A percentile compares a stretch with the other conserved stretches of the same genome.
These are phyloP conservation scores for Nematolebias whitei DNA, from an alignment of 2,113 vertebrate species.

Conservation along the genomic window DNA sequence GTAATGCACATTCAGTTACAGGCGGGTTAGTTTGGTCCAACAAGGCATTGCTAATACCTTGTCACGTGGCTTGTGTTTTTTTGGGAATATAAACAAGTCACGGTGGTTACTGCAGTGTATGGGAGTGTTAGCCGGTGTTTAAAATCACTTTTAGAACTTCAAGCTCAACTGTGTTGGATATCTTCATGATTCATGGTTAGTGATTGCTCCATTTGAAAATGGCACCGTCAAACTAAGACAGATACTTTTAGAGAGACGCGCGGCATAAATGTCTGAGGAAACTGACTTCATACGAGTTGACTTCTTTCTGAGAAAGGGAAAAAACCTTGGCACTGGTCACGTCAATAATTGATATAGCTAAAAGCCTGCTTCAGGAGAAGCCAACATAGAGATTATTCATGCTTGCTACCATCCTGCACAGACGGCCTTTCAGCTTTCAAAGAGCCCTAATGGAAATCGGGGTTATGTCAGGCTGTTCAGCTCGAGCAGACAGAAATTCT, in stretches of 20 bases:
- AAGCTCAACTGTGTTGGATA: slow-evolving; percentile 23
- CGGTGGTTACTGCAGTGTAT: not conserved
- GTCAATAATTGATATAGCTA: slow-evolving; percentile 73
- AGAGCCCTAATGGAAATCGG: slow-evolving; percentile 70
- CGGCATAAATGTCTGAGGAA: slow-evolving; percentile 41
- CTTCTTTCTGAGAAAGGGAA: slow-evolving; percentile 35
- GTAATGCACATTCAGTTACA: slow-evolving; percentile 54
- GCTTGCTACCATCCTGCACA: slow-evolving; percentile 66
- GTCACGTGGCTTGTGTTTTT: not conserved
- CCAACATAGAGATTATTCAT: slow-evolving; percentile 66
- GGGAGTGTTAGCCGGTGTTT: not conserved
- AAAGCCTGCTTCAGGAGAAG: slow-evolving; percentile 62
- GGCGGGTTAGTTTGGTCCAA: slow-evolving; percentile 42
- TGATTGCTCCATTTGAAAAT: slow-evolving; percentile 16
- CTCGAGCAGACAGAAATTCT: slow-evolving; percentile 47
- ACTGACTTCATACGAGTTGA: slow-evolving; percentile 40
- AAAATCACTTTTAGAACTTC: slow-evolving; percentile 38
- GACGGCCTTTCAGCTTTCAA: slow-evolving; percentile 56
- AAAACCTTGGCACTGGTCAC: slow-evolving; percentile 33
- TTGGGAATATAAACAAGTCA: not conserved
- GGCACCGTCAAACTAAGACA: slow-evolving; percentile 32
- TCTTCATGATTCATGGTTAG: slow-evolving; percentile 25
- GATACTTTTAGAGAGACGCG: slow-evolving; percentile 13
- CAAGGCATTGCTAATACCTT: slow-evolving; percentile 35
- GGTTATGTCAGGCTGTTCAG: slow-evolving; percentile 62